Conservation (phyloP, 2,888 invertebrate genomes). For the Baronia brevicornis region DNA sequence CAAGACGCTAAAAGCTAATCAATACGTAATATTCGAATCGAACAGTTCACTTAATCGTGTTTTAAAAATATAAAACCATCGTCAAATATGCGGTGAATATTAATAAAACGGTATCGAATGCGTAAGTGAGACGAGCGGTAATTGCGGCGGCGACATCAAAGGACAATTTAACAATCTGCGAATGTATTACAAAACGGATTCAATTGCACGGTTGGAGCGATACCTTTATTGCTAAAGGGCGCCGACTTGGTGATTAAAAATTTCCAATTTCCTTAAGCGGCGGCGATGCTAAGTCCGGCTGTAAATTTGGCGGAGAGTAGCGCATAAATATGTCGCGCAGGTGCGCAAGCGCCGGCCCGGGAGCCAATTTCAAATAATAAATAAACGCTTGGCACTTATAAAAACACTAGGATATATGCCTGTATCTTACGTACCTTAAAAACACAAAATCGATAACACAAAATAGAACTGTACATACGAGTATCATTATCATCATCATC, state of each 20-base stretch:
- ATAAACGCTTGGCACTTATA: too few species aligned
- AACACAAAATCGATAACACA: too few species aligned
- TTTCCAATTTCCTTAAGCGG: slow-evolving; percentile 51
- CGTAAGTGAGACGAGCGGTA: slow-evolving; percentile 34
- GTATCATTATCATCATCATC: too few species aligned
- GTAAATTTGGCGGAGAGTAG: slow-evolving; percentile 58
- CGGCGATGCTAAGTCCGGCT: slow-evolving; percentile 30
- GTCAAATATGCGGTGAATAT: slow-evolving; percentile 22
- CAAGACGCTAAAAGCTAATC: too few species aligned
- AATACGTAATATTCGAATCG: too few species aligned
- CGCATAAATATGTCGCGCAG: slow-evolving; percentile 63
- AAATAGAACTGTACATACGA: too few species aligned
- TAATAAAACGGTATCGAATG: slow-evolving; percentile 30
- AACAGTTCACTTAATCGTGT: slow-evolving; percentile 1
- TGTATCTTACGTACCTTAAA: too few species aligned
- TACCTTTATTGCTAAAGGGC: slow-evolving; percentile 32
- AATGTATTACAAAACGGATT: slow-evolving; percentile 32
- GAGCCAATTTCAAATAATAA: too few species aligned
- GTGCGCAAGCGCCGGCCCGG: slow-evolving; percentile 44
- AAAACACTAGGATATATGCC: too few species aligned
- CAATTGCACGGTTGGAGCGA: slow-evolving; percentile 20
- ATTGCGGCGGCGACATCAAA: slow-evolving; percentile 41
- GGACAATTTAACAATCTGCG: slow-evolving; percentile 45
- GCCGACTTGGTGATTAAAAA: slow-evolving; percentile 56
- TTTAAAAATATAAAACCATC: slow-evolving; percentile 16